Base-by-base conservation (phyloP, 2,113 vertebrate species). In the Todiramphus chloris region DNA sequence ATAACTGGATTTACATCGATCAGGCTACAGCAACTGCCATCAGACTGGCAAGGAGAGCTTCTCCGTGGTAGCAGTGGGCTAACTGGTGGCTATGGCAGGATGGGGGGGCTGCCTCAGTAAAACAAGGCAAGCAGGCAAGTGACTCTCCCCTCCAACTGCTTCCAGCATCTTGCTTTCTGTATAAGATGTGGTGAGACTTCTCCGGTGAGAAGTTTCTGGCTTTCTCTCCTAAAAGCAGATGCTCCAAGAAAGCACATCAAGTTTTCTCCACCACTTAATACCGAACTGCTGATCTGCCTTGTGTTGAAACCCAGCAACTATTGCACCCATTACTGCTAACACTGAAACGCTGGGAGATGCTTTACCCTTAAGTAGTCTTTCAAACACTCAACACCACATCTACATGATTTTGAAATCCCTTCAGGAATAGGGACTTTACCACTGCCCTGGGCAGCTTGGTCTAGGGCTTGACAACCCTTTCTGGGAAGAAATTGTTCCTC, bases 211-310 rank as follows among this genome's bases (percentile, higher is more conserved):
- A 27, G n/a, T 46, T 95, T 77, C 68, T 19, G 10, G 4, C 21
- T 39, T 24, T 62, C 25, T 33, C 19, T 12, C 58, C 78, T 39
- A 33, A 51, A 79, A 74, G 14, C 11, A 55, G 75, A 68, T 2
- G 2, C 7, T 89, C 39, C 60, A 55, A 75, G 35, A 4, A 75
- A 48, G 19, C 35, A 56, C 25, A 55, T 7, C 24, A 67, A 75
- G 33, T 79, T 68, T 68, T 68, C 62, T 78, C 77, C 50, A 82
- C 15, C 14, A 31, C 15, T 63, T 59, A 31, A 23, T 6, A 62
- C 2, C 1, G 2, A 37, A n/a, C 31, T 33, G 19, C 10, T 1
- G 1, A 58, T 80, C 69, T 25, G 81, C 17, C n/a, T 27, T 3
- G 2, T 15, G 31, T 4, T 28, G 28, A 80, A 94, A 70, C 4